A percentile compares a stretch with the other conserved stretches of the same genome.
phyloP scores from a whole-genome alignment of 1,140 invertebrate species.

The Zaprionus ghesquierei region DNA sequence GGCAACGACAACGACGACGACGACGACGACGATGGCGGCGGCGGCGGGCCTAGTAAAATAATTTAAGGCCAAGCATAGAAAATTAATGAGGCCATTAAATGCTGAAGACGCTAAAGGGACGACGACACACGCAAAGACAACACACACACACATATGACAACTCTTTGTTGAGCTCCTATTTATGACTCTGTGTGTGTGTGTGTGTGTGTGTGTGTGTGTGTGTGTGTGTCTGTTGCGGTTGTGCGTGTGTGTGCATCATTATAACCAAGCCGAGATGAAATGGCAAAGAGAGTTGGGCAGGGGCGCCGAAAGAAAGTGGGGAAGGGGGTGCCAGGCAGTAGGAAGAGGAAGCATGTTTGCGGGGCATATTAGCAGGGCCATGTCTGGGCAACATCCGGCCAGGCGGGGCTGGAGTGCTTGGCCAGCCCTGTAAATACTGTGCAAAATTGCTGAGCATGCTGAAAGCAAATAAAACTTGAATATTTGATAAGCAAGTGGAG shows the following conservation, averaged over 20 bases:
- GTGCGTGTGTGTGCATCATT: constrained; percentile 46
- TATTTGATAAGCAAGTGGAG: no score
- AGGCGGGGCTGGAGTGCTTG: neutral
- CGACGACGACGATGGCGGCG: neutral
- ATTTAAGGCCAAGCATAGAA: constrained; percentile 81
- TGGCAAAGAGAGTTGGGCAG: constrained; percentile 1
- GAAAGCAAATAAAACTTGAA: neutral
- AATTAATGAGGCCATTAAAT: constrained; percentile 81
- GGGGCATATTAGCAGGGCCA: constrained; percentile 7
- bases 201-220: constrained; percentile 21
- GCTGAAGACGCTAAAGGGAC: constrained; percentile 75
- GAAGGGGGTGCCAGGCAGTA: no score
- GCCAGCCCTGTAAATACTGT: neutral
- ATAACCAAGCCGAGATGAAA: constrained; percentile 52
- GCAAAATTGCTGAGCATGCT: neutral
- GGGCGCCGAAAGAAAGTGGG: neutral
- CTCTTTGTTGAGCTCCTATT: constrained; percentile 70
- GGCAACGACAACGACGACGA: neutral
- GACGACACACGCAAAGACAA: constrained; percentile 48
- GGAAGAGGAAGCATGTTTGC: constrained; percentile 17
- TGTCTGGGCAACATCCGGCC: neutral
- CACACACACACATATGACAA: constrained; percentile 45
- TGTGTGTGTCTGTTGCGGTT: constrained; percentile 39
- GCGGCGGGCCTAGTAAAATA: constrained; percentile 58
- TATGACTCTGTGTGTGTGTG: constrained; percentile 40